Percentiles rank a stretch among this genome's conserved stretches.
Evolutionary conservation across 2,113 vertebrate genomes (phyloP).

Genomic region (Semnornis frantzii): DNA sequence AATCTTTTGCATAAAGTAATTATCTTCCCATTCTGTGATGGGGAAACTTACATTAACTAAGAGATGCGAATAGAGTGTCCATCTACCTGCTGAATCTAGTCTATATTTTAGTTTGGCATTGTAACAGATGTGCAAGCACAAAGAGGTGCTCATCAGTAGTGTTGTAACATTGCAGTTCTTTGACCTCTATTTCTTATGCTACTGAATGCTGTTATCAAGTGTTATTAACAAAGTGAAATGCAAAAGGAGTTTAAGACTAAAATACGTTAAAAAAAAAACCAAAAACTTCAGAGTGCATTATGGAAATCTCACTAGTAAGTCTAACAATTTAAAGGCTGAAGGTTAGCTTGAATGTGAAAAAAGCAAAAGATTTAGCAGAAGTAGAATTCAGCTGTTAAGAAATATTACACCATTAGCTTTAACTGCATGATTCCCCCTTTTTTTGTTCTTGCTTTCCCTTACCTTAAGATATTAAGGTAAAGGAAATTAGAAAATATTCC

Average conservation of each 20-base stretch:
- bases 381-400: background rate
- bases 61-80: background rate
- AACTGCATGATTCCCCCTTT: background rate
- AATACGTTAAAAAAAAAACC: background rate
- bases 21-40: background rate
- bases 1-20: slow-evolving; percentile 25
- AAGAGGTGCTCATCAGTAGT: background rate
- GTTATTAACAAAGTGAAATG: slow-evolving; percentile 26
- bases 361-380: background rate
- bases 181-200: background rate
- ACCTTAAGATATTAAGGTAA: too few relatives aligned
- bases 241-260: background rate
- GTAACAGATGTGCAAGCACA: background rate
- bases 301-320: too few relatives aligned
- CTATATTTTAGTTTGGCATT: background rate
- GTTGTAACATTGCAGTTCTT: background rate
- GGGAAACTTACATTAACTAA: background rate
- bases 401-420: background rate
- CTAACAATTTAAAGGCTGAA: background rate
- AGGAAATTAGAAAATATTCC: too few relatives aligned
- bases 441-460: background rate
- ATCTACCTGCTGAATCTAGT: background rate
- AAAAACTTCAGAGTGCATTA: too few relatives aligned
- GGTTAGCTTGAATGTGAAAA: background rate
- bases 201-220: background rate